Percentiles rank a stretch among this genome's conserved stretches.
Conservation (phyloP, 2,888 invertebrate species). For the Anarsia innoxiella region DNA sequence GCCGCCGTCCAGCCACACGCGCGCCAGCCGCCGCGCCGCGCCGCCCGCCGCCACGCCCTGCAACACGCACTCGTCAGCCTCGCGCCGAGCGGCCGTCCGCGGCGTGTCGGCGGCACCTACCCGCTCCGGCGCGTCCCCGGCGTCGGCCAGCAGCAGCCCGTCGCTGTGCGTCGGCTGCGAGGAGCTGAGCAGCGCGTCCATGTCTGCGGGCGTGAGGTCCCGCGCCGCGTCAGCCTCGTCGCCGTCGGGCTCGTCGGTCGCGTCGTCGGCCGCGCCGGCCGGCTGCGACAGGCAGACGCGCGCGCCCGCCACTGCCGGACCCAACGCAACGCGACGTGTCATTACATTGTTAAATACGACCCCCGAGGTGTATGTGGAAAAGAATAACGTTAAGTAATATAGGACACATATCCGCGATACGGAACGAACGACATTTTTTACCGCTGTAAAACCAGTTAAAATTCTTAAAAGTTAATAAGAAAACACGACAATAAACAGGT, state of each 20-base stretch:
- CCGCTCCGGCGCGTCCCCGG: slow-evolving; percentile 24
- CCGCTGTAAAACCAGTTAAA: no score
- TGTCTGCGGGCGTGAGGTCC: slow-evolving; percentile 40
- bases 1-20: slow-evolving; percentile 88
- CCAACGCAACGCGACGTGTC: no score
- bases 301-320: slow-evolving; percentile 17
- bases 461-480: no score
- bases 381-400: no score
- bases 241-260: slow-evolving; percentile 19
- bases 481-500: no score
- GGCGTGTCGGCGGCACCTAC: slow-evolving; percentile 2
- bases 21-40: slow-evolving; percentile 93
- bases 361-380: no score
- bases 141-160: slow-evolving; percentile 86
- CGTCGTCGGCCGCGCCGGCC: slow-evolving; percentile 26
- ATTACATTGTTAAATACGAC: no score
- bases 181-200: slow-evolving; percentile 80
- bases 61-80: neutral
- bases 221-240: slow-evolving; percentile 22
- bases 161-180: slow-evolving; percentile 92
- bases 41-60: slow-evolving; percentile 47
- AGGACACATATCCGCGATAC: no score
- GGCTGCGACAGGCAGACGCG: slow-evolving; percentile 22
- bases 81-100: slow-evolving; percentile 35
- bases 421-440: no score